Evolutionary conservation across 1,140 invertebrate species (phyloP), one percentile per base, ranked within the genome.

Genomic region (Triops cancriformis): DNA sequence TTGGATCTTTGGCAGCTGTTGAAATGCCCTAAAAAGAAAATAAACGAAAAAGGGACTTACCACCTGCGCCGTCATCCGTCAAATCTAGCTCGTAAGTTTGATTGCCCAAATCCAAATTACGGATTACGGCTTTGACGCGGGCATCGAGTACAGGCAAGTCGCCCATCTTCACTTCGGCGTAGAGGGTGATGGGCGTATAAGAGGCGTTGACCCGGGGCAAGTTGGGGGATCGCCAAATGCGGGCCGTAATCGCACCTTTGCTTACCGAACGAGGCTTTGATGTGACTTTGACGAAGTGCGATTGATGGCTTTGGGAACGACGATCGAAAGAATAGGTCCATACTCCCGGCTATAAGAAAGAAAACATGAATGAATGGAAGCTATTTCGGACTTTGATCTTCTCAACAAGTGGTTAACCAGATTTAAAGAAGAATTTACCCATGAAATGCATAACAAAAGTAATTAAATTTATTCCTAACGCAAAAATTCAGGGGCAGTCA

Each of bases 41-140:
- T n/a, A 10, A 64, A 42, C 37, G 11, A 74, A 31, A 37, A 27
- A 74, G 26, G 18, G 64, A 79, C 81, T 80, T 79, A 88, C 87
- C 87, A 81, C 88, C 88, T 82, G 85, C 87, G 26, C 89, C 89
- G 78, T 87, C 87, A 82, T 90, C 89, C 41, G 88, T 82, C 3
- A 90, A 83, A 78, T 87, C 85, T 26, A 87, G 84, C 31, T 82
- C 85, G 26, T 85, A 83, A 27, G 83, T 83, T 77, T 87, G 84
- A 11, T 80, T 80, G 10, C 83, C 81, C 80, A 84, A 83, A 7
- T 82, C 84, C 14, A 87, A 84, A 18, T 82, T 84, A 78, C 82
- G 82, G 78, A 82, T 79, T 26, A 81, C 80, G 37, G 82, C 87
- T 82, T 87, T 85, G 27, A 88, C 87, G 80, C 85, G 85, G 2